These are phyloP conservation scores for Astyanax mexicanus DNA, from an alignment of 2,797 vertebrate genomes.

Conservation along the genomic window DNA sequence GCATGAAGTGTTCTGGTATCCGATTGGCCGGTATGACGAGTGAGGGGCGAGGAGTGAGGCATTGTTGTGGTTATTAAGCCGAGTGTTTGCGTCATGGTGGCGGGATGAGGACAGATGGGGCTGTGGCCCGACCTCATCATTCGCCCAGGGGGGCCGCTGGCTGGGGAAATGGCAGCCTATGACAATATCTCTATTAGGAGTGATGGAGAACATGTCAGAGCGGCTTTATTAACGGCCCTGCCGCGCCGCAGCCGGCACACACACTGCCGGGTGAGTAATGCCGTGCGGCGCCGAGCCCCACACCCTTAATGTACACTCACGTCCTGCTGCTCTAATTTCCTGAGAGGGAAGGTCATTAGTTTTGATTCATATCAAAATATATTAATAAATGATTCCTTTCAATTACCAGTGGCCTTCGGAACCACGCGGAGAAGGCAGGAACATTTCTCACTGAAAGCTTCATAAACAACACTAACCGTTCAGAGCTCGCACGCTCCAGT, in stretches of 20 bases:
- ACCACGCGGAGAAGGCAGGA: slow-evolving; percentile 30
- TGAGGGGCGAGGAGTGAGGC: slow-evolving; percentile 21
- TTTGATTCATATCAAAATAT: slow-evolving; percentile 69
- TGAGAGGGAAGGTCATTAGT: slow-evolving; percentile 69
- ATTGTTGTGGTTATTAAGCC: slow-evolving; percentile 43
- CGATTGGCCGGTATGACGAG: background rate
- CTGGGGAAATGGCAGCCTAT: slow-evolving; percentile 66
- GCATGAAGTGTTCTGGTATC: slow-evolving; percentile 4
- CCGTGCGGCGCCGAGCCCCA: slow-evolving; percentile 46
- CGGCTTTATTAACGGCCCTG: slow-evolving; percentile 72
- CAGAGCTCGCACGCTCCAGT: slow-evolving; percentile 2
- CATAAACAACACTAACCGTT: slow-evolving; percentile 26
- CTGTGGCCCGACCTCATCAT: slow-evolving; percentile 60
- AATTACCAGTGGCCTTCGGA: slow-evolving; percentile 65
- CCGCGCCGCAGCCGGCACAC: slow-evolving; percentile 58
- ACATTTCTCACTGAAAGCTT: slow-evolving; percentile 42
- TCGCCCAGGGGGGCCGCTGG: slow-evolving; percentile 53
- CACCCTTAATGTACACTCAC: slow-evolving; percentile 64
- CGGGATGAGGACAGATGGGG: slow-evolving; percentile 64
- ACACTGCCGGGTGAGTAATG: slow-evolving; percentile 65
- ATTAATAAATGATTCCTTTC: slow-evolving; percentile 74
- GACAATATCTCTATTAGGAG: slow-evolving; percentile 77
- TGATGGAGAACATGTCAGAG: slow-evolving; percentile 74
- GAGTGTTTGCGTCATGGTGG: slow-evolving; percentile 59
- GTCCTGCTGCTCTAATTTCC: slow-evolving; percentile 59